Base-by-base conservation (phyloP, 2,113 vertebrate species). In the Canis aureus region DNA sequence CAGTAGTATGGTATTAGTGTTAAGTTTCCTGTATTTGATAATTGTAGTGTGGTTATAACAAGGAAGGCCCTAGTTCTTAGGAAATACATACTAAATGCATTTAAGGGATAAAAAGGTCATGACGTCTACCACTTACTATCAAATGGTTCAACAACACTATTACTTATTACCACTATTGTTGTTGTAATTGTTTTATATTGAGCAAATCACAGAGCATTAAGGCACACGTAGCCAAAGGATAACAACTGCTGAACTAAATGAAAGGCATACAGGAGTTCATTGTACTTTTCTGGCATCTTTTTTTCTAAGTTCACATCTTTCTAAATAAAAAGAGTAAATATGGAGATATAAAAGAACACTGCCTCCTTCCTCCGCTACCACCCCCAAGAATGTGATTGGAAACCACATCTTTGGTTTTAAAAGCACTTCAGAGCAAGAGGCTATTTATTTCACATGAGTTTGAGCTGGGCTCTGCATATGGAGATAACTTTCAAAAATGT, bases 271-370 rank as follows among this genome's bases (percentile, higher is more conserved):
- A 74, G 11, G 7, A 32, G 8, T 64, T 85, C 82, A n/a, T 7
- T 53, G 29, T 11, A 11, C 5, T 15, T n/a, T 10, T 51, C 51
- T 71, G 25, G 10, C 64, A 80, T 43, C 19, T 64, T 92, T 87
- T 27, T 80, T 51, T 95, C 57, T 55, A 64, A 74, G 13, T 92
- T 90, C 23, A 43, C 82, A 86, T 67, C 32, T 93, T 93, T 88
- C 76, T 64, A 53, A 81, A 90, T 35, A 32, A 60, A 91, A 80
- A 71, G 16, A 27, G 15, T 59, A 82, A 71, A 15, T 0, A 0
- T 20, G 1, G 6, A 84, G 32, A 22, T 51, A 49, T 27, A 60
- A 89, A 25, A 67, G 12, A 38, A 49, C 73, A 53, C 22, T 22
- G 0, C 29, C 12, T 91, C 27, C 11, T 86, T 55, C 25, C 32